Percentiles rank a stretch among this genome's conserved stretches.
phyloP scores from a whole-genome alignment of 2,888 invertebrate genomes.

The Eristalis arbustorum region DNA sequence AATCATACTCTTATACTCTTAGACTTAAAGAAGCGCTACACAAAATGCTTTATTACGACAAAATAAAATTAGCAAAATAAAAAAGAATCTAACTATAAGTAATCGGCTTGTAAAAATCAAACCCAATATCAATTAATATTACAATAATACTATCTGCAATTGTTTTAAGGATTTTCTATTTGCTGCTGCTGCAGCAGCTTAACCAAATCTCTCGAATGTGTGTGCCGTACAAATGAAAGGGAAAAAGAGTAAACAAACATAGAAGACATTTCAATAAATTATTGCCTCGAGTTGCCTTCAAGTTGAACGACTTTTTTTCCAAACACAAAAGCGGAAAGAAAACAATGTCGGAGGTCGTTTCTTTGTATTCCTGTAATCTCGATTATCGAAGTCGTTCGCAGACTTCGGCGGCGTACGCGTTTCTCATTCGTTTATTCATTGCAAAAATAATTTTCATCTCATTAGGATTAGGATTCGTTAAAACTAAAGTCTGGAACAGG shows the following conservation, averaged over 20 bases:
- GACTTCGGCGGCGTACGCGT: constrained; percentile 3
- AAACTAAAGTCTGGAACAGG: constrained; percentile 14
- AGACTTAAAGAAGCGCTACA: constrained; percentile 42
- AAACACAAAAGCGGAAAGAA: not conserved
- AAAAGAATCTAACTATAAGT: constrained; percentile 34
- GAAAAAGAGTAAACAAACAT: not conserved
- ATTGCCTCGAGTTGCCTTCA: constrained; percentile 63
- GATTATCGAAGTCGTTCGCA: constrained; percentile 12
- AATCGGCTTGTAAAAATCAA: constrained; percentile 69
- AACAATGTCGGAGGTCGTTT: not conserved
- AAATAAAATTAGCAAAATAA: constrained; percentile 35
- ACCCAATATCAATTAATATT: constrained; percentile 63
- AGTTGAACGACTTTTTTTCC: constrained; percentile 29
- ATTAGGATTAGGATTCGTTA: not conserved
- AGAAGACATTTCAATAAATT: constrained; percentile 38
- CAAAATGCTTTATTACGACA: constrained; percentile 20
- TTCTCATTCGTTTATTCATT: constrained; percentile 9
- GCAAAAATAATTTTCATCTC: constrained; percentile 15
- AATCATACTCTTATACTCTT: constrained; percentile 30
- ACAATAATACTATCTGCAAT: constrained; percentile 65
- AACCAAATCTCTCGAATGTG: constrained; percentile 8
- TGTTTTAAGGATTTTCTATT: constrained; percentile 20
- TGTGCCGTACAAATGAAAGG: constrained; percentile 7
- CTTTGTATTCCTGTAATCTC: constrained; percentile 43
- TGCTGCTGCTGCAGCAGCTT: not conserved